Evolutionary conservation across 1,140 invertebrate genomes (phyloP).

Genomic region (Drosophila suzukii): DNA sequence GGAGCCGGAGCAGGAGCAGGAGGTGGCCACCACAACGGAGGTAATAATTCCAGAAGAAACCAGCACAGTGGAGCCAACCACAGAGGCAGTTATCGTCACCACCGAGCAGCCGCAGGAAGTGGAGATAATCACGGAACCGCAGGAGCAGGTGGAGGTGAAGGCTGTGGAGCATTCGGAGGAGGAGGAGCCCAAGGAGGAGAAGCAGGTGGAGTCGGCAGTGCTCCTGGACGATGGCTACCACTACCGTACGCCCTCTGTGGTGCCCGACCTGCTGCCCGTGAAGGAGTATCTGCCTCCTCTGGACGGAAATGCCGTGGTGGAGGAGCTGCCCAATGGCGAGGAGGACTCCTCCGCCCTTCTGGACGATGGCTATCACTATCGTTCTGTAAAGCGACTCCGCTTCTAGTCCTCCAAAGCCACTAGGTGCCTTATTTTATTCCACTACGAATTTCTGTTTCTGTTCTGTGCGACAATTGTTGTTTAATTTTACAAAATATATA

Average conservation of each 20-base stretch:
- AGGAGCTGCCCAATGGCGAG: constrained; percentile 51
- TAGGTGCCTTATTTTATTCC: constrained; percentile 9
- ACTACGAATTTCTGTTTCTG: constrained; percentile 60
- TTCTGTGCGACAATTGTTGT: constrained; percentile 64
- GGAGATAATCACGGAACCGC: constrained; percentile 30
- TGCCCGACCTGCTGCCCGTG: constrained; percentile 53
- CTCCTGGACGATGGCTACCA: constrained; percentile 66
- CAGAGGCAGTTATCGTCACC: constrained; percentile 26
- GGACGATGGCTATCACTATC: constrained; percentile 80
- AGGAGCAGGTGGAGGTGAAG: constrained; percentile 35
- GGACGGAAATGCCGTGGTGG: constrained; percentile 57
- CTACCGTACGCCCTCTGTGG: constrained; percentile 50
- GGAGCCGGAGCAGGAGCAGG: constrained; percentile 10
- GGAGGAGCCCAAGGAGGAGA: constrained; percentile 44
- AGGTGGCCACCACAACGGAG: constrained; percentile 29
- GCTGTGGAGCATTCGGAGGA: constrained; percentile 32
- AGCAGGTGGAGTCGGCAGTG: constrained; percentile 48
- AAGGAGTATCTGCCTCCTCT: constrained; percentile 64
- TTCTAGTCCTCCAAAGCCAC: constrained; percentile 17
- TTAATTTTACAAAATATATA: constrained; percentile 65
- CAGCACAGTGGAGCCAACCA: constrained; percentile 40
- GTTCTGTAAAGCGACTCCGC: constrained; percentile 59
- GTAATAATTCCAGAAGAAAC: constrained; percentile 31
- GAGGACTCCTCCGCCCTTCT: constrained; percentile 57
- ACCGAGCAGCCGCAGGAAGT: constrained; percentile 26